phyloP scores from a whole-genome alignment of 1,140 invertebrate species.

The Araneus ventricosus region DNA sequence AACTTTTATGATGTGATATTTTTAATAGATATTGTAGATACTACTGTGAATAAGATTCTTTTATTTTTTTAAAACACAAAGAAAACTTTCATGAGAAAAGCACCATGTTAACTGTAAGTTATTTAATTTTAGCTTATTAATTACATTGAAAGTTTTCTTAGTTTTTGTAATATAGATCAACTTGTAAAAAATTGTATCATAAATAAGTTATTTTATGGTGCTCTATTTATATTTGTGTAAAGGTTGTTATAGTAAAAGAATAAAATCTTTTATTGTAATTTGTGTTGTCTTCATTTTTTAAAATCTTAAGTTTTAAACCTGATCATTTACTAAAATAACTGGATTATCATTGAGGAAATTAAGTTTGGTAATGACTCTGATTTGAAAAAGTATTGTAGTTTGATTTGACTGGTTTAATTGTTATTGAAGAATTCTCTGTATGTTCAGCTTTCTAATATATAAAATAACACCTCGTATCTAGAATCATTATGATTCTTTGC shows the following conservation, averaged over 20 bases:
- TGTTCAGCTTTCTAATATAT: no score
- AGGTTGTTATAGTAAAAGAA: not conserved
- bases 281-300: not conserved
- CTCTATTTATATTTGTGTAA: constrained; percentile 31
- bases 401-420: no score
- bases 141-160: not conserved
- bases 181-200: constrained; percentile 18
- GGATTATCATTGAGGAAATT: no score
- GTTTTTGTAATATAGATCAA: not conserved
- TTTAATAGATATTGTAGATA: not conserved
- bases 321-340: no score
- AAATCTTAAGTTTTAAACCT: no score
- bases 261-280: constrained; percentile 9
- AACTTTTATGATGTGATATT: not conserved
- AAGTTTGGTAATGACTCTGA: no score
- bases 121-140: not conserved
- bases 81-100: not conserved
- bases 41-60: not conserved
- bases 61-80: not conserved
- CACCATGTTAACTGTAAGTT: not conserved
- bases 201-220: not conserved
- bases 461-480: no score
- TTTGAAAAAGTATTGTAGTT: no score
- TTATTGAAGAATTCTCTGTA: no score
- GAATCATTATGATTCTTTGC: no score